phyloP scores from a whole-genome alignment of 1,140 invertebrate genomes.

The Drosophila kepulauana region DNA sequence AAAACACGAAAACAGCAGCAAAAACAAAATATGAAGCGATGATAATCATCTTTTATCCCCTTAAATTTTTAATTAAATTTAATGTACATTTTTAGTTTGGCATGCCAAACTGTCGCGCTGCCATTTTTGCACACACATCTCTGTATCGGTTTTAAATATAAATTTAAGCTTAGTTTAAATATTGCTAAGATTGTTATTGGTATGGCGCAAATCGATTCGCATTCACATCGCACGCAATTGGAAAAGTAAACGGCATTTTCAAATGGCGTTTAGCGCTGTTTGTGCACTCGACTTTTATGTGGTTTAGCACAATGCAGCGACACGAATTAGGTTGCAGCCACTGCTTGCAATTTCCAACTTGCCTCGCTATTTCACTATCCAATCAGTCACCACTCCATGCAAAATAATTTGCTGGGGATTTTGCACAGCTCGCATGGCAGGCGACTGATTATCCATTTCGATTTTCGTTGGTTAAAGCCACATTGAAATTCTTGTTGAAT shows the following conservation, averaged over 20 bases:
- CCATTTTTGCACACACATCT: neutral
- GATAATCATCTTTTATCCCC: conserved; percentile 15
- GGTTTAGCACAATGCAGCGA: conserved; percentile 17
- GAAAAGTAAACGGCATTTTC: conserved; percentile 9
- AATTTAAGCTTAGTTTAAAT: conserved; percentile 2
- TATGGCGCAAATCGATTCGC: conserved; percentile 3
- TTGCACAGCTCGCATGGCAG: conserved; percentile 8
- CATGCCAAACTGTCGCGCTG: conserved; percentile 17
- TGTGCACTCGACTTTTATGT: conserved; percentile 30
- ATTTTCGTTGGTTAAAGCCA: conserved; percentile 51
- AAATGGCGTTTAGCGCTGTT: conserved; percentile 19
- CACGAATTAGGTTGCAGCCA: conserved; percentile 23
- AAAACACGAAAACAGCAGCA: too few species aligned
- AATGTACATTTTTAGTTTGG: conserved; percentile 55
- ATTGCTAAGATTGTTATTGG: conserved; percentile 6
- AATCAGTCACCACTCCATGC: neutral
- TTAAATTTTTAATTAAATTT: conserved; percentile 67
- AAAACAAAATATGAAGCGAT: conserved; percentile 20
- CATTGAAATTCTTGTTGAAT: conserved; percentile 40
- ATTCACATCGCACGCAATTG: conserved; percentile 1
- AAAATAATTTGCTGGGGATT: conserved; percentile 7
- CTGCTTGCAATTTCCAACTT: neutral
- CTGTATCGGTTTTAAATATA: conserved; percentile 10
- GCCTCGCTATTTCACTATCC: neutral
- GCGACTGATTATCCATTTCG: conserved; percentile 73